Conservation (phyloP, 2,797 vertebrate species). For the Lates japonicus region DNA sequence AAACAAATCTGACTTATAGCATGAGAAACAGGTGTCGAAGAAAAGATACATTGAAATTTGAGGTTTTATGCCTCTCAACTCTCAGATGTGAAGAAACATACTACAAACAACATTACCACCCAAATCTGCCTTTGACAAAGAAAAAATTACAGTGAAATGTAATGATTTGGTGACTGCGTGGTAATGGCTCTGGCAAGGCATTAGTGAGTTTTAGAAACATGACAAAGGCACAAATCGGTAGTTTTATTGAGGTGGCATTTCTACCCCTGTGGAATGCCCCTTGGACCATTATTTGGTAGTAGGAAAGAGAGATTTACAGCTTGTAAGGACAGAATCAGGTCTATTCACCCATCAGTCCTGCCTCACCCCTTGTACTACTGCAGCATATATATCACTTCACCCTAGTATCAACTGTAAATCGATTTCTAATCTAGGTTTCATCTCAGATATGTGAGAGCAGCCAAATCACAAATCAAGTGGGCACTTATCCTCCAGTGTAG, state of each 20-base stretch:
- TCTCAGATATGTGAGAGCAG: conserved; percentile 13
- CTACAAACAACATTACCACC: not conserved
- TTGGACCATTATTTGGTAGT: conserved; percentile 57
- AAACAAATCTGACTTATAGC: not conserved
- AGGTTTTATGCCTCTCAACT: not conserved
- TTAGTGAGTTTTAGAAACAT: conserved; percentile 16
- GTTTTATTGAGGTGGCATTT: conserved; percentile 63
- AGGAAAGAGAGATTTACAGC: conserved; percentile 79
- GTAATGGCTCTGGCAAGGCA: conserved; percentile 8
- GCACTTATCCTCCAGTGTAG: conserved; percentile 24
- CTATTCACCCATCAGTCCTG: conserved; percentile 57
- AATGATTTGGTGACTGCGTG: not conserved
- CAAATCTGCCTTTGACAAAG: not conserved
- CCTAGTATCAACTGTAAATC: conserved; percentile 16
- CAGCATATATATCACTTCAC: conserved; percentile 52
- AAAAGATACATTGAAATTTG: not conserved
- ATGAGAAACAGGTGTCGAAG: not conserved
- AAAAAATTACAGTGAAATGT: not conserved
- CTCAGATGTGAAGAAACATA: not conserved
- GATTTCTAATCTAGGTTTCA: too few species aligned
- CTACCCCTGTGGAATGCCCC: conserved; percentile 40
- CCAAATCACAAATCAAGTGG: conserved; percentile 9
- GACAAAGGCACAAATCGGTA: conserved; percentile 54
- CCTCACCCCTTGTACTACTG: conserved; percentile 40
- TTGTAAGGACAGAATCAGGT: conserved; percentile 48